Base-by-base conservation (phyloP, 2,113 vertebrate genomes). In the Zootoca vivipara region DNA sequence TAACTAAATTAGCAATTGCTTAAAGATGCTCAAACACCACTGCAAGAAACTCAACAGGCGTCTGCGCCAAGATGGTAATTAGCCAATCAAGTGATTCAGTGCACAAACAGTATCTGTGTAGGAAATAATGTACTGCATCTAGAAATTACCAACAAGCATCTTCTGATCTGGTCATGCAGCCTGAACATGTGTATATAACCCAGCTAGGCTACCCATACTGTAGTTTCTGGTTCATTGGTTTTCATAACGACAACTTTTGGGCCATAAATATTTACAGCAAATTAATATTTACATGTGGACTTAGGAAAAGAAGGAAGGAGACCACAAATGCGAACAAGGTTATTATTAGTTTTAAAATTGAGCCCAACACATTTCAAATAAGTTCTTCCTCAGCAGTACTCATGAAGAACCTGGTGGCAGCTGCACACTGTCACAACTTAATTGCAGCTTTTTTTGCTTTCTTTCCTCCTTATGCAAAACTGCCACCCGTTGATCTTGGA, bases 1-100 rank as follows among this genome's bases (percentile, higher is more conserved):
- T 80, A 87, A 80, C 40, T 8, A 72, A 81, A 77, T 42, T 38
- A 70, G 22, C 82, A 86, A 85, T 81, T 78, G 52, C 80, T 94
- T 89, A 8, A 35, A 67, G 30, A 56, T n/a, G 42, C 80, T 86
- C 62, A 52, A n/a, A 74, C 28, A 78, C 81, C 13, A 3, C 12
- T 77, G 89, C 85, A 87, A 89, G 70, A 52, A 35, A 12, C 35
- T 15, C 0, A 9, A 87, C 85, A 83, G 85, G 2, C 3, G 18
- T 69, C 26, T 78, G 18, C 16, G 83, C 42, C 18, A 84, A 74
- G 65, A 46, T 72, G n/a, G 79, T 87, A 87, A 56, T 92, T 85
- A 89, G 38, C 75, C 80, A 70, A 82, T 75, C 5, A 2, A 77
- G 70, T 80, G 87, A 75, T n/a, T 87, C 2, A 0, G 70, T 85